Evolutionary conservation across 2,888 invertebrate genomes (phyloP).

Genomic region (Crematogaster levior): DNA sequence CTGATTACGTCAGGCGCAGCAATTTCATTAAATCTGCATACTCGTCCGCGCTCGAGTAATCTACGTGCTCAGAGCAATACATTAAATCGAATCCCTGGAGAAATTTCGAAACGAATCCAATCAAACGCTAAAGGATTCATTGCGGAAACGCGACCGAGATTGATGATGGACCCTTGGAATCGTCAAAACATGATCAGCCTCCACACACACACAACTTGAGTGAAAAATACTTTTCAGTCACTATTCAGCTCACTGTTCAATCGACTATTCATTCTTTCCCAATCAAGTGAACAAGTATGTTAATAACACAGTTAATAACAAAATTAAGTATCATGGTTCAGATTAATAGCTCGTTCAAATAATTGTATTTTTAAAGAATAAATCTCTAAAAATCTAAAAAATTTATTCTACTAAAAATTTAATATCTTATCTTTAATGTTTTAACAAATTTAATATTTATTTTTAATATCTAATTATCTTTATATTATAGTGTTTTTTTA

Average conservation of each 20-base stretch:
- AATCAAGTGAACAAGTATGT: background rate
- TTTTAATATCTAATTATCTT: background rate
- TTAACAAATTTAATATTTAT: too few species aligned
- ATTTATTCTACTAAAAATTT: background rate
- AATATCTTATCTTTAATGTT: background rate
- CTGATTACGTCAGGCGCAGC: slow-evolving; percentile 69
- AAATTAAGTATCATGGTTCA: background rate
- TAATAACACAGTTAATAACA: background rate
- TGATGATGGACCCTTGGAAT: slow-evolving; percentile 13
- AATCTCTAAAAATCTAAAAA: background rate
- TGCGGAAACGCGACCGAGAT: slow-evolving; percentile 37
- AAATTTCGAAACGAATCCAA: slow-evolving; percentile 58
- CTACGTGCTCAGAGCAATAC: slow-evolving; percentile 20
- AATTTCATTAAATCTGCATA: slow-evolving; percentile 72
- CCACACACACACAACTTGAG: too few species aligned
- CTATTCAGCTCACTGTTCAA: background rate
- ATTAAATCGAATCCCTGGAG: slow-evolving; percentile 33
- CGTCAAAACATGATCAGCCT: background rate
- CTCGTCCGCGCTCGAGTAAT: slow-evolving; percentile 37
- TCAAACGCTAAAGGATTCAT: slow-evolving; percentile 29
- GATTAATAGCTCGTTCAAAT: background rate
- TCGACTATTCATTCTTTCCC: background rate
- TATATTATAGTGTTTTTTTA: background rate
- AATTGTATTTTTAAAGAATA: background rate
- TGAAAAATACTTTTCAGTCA: background rate